Conservation (phyloP, 1,140 invertebrate species). For the Pomacea maculata region DNA sequence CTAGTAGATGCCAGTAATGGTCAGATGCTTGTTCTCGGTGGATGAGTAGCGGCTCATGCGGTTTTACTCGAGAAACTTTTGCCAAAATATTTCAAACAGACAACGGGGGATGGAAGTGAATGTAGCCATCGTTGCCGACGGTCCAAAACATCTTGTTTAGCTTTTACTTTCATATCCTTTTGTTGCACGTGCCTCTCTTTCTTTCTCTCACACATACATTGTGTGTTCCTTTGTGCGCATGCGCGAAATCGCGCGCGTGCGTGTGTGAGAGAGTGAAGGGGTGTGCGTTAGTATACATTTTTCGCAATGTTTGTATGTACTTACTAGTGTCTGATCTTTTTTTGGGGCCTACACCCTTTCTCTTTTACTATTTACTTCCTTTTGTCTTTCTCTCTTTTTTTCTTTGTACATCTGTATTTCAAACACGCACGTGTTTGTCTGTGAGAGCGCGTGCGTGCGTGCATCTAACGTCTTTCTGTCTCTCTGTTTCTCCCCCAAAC, state of each 20-base stretch:
- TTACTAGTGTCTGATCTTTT: neutral
- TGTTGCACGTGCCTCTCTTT: too few relatives aligned
- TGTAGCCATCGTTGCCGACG: too few relatives aligned
- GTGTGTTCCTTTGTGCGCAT: neutral
- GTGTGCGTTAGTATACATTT: neutral
- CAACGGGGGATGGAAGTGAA: too few relatives aligned
- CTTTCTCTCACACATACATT: too few relatives aligned
- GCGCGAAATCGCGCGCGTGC: neutral
- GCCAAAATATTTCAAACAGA: too few relatives aligned
- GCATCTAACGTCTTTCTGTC: neutral
- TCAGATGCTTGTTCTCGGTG: too few relatives aligned
- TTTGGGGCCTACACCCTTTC: neutral
- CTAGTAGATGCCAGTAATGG: too few relatives aligned
- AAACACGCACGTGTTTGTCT: neutral
- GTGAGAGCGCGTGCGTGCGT: neutral
- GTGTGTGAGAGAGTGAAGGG: conserved; percentile 5
- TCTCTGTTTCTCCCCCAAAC: neutral
- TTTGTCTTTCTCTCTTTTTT: neutral
- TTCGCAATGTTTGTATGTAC: neutral
- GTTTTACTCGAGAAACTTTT: too few relatives aligned
- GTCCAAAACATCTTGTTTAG: too few relatives aligned
- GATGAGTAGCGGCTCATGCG: too few relatives aligned
- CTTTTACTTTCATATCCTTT: too few relatives aligned
- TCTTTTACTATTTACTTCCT: neutral
- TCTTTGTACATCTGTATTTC: neutral